Evolutionary conservation across 1,140 invertebrate species (phyloP).

Genomic region (Euwallacea similis): DNA sequence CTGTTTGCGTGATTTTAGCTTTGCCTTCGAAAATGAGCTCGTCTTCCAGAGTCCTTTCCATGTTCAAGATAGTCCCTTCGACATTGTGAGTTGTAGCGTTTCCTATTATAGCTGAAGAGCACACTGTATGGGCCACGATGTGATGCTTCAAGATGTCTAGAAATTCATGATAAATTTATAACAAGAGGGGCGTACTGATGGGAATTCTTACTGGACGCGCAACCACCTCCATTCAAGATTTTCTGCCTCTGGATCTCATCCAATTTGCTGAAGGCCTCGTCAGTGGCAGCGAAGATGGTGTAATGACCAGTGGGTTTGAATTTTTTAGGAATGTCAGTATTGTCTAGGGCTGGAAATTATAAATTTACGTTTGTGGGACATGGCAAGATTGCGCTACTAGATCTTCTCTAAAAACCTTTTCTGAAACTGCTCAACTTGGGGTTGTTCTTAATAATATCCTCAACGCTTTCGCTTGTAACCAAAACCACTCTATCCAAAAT

Average conservation of each 20-base stretch:
- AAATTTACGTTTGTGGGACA: not conserved
- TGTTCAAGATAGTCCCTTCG: slow-evolving; percentile 57
- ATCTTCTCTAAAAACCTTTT: slow-evolving; percentile 43
- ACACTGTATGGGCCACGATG: slow-evolving; percentile 67
- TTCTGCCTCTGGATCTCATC: slow-evolving; percentile 54
- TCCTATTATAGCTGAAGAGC: slow-evolving; percentile 61
- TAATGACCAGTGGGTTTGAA: slow-evolving; percentile 59
- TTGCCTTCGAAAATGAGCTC: slow-evolving; percentile 56
- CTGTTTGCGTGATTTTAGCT: slow-evolving; percentile 55
- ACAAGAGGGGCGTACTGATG: not conserved
- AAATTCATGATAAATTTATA: slow-evolving; percentile 22
- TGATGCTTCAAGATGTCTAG: slow-evolving; percentile 66
- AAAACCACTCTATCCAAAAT: slow-evolving; percentile 65
- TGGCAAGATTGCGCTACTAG: too few species aligned
- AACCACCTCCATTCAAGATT: slow-evolving; percentile 55
- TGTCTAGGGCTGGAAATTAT: slow-evolving; percentile 51
- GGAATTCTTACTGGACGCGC: slow-evolving; percentile 55
- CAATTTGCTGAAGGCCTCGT: slow-evolving; percentile 64
- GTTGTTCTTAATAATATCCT: slow-evolving; percentile 53
- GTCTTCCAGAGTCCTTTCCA: slow-evolving; percentile 58
- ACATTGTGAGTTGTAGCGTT: slow-evolving; percentile 61
- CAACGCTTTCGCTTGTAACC: slow-evolving; percentile 56
- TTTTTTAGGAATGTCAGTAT: slow-evolving; percentile 58
- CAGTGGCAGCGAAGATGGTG: slow-evolving; percentile 67
- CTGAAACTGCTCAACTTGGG: slow-evolving; percentile 48